Evolutionary conservation across 2,113 vertebrate genomes (phyloP), one percentile per base, ranked within the genome.

Genomic region (Neogale vison): DNA sequence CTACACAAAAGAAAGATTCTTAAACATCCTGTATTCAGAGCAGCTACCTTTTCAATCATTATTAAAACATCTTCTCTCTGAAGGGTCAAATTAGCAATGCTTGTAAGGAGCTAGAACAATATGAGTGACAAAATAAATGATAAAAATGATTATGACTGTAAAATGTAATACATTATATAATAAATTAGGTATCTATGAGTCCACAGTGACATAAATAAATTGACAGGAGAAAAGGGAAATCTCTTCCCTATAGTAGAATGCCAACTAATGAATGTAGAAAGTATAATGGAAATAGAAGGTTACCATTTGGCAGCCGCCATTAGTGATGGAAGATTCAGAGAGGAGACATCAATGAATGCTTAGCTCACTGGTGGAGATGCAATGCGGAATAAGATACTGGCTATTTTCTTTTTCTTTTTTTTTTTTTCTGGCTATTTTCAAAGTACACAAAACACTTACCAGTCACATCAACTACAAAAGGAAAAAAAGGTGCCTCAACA

Each of bases 211-310:
- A 81, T 26, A 84, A 87, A 71, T 47, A 47, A 84, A 89, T 12
- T 76, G 77, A 84, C 24, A 29, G 26, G 20, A 88, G 47, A 90
- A 93, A 90, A 90, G 26, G 31, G 23, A 93, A 90, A 74, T 87
- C 52, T 95, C n/a, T 67, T 81, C 13, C 36, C 85, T 57, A 82
- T 7, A 83, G 26, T 77, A 96, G 26, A 93, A 96, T 42, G 69
- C 29, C 72, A 93, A 88, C 45, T 76, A 83, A 76, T 34, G 12
- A 96, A 92, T 61, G 7, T 71, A 95, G 57, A 97, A 94, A 95
- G n/a, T 17, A 88, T 63, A 80, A n/a, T 7, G n/a, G 52, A 95
- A 93, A 85, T 50, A 88, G 55, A 93, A 95, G 95, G 61, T 59
- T 72, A 72, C 15, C 50, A 89, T 24, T 74, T 90, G 88, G 55